phyloP scores from a whole-genome alignment of 2,797 vertebrate genomes.

The Channa striata region DNA sequence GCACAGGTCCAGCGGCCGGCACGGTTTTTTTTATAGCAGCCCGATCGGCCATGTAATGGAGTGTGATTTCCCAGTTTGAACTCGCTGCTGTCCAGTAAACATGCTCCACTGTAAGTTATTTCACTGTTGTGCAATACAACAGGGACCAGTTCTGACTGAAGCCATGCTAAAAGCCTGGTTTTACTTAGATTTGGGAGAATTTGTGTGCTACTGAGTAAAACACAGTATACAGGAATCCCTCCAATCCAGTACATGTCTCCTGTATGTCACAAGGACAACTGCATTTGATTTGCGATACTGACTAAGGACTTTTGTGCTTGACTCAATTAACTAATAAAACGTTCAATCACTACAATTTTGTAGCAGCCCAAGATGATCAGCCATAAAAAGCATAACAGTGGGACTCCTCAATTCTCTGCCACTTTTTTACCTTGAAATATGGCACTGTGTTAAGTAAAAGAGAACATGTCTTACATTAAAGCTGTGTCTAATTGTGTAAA shows the following conservation, averaged over 20 bases:
- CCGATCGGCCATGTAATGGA: slow-evolving; percentile 66
- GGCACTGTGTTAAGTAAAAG: slow-evolving; percentile 63
- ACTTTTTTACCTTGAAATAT: slow-evolving; percentile 53
- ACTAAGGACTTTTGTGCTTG: slow-evolving; percentile 47
- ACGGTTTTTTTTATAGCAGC: slow-evolving; percentile 62
- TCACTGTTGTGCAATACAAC: slow-evolving; percentile 80
- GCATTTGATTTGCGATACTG: slow-evolving; percentile 65
- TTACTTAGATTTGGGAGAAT: slow-evolving; percentile 65
- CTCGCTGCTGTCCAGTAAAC: slow-evolving; percentile 67
- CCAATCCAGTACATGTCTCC: slow-evolving; percentile 53
- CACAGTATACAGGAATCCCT: slow-evolving; percentile 48
- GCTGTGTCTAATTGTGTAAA: slow-evolving; percentile 77
- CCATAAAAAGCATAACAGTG: slow-evolving; percentile 34
- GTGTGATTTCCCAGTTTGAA: slow-evolving; percentile 62
- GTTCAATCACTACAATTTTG: slow-evolving; percentile 64
- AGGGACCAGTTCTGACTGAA: slow-evolving; percentile 85
- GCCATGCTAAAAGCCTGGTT: slow-evolving; percentile 75
- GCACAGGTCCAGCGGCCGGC: slow-evolving; percentile 54
- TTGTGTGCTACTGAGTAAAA: slow-evolving; percentile 50
- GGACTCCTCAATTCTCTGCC: slow-evolving; percentile 29
- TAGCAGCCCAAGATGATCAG: slow-evolving; percentile 57
- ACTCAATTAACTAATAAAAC: slow-evolving; percentile 58
- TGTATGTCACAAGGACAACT: slow-evolving; percentile 55
- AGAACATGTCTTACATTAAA: slow-evolving; percentile 73
- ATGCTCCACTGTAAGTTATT: slow-evolving; percentile 68